phyloP scores from a whole-genome alignment of 2,888 invertebrate species.

The Melieria omissa region DNA sequence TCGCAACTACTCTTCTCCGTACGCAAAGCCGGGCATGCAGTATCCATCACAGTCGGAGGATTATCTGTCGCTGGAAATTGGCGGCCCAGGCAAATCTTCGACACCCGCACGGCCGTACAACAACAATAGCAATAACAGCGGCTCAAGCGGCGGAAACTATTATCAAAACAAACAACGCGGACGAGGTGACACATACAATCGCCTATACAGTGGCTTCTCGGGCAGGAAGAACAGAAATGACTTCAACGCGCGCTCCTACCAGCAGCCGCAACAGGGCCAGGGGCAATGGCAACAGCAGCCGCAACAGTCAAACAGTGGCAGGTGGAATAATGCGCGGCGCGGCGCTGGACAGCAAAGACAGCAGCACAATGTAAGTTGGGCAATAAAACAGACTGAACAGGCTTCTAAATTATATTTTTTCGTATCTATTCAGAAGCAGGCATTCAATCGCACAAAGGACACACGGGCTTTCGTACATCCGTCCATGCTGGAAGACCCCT shows the following conservation, averaged over 20 bases:
- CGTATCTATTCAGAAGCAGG: neutral
- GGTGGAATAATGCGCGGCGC: slow-evolving; percentile 2
- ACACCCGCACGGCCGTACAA: slow-evolving; percentile 39
- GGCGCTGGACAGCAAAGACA: slow-evolving; percentile 9
- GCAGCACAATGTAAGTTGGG: slow-evolving; percentile 25
- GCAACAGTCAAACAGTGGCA: slow-evolving; percentile 6
- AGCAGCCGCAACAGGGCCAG: too few species aligned
- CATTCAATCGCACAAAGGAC: slow-evolving; percentile 13
- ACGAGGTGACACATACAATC: slow-evolving; percentile 12
- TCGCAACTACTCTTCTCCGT: slow-evolving; percentile 49
- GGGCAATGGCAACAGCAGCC: slow-evolving; percentile 22
- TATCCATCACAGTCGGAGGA: slow-evolving; percentile 62
- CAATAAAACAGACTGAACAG: slow-evolving; percentile 40
- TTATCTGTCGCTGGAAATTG: slow-evolving; percentile 56
- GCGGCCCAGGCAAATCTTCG: slow-evolving; percentile 44
- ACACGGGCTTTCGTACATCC: slow-evolving; percentile 55
- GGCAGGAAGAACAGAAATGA: slow-evolving; percentile 10
- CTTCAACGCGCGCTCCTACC: neutral
- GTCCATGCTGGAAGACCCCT: slow-evolving; percentile 64
- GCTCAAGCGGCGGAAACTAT: slow-evolving; percentile 44
- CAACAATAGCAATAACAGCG: slow-evolving; percentile 37
- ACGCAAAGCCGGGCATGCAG: slow-evolving; percentile 47
- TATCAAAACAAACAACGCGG: slow-evolving; percentile 41
- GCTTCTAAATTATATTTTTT: slow-evolving; percentile 9
- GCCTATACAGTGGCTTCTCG: slow-evolving; percentile 20